Percentiles rank a stretch among this genome's conserved stretches.
These are phyloP conservation scores for Sitobion miscanthi DNA, from an alignment of 1,140 invertebrate genomes.

Conservation along the genomic window DNA sequence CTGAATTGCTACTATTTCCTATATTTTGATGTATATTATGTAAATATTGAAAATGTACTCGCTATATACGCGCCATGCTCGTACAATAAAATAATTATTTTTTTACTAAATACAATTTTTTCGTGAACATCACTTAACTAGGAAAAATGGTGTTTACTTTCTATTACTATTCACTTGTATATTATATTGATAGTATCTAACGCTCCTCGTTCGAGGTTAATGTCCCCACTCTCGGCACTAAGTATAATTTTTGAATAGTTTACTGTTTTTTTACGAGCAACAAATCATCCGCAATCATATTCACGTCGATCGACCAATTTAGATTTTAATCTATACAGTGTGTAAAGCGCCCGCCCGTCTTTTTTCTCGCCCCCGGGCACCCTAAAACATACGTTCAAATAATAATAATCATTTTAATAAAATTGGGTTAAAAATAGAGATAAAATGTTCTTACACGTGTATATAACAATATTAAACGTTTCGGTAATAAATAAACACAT, in stretches of 20 bases:
- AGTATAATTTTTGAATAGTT: conserved; percentile 19
- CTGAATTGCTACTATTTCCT: not conserved
- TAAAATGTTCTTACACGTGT: conserved; percentile 44
- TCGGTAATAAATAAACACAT: conserved; percentile 49
- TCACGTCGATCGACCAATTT: conserved; percentile 43
- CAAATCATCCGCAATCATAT: conserved; percentile 52
- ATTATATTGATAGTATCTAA: not conserved
- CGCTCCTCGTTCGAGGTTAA: not conserved
- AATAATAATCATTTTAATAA: conserved; percentile 24
- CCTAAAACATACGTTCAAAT: not conserved
- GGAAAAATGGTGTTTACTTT: not conserved
- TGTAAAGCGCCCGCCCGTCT: conserved; percentile 8
- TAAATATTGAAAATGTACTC: not conserved
- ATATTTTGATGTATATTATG: not conserved
- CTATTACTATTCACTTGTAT: not conserved
- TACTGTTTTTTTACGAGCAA: conserved; percentile 36
- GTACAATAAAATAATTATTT: not conserved
- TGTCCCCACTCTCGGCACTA: not conserved
- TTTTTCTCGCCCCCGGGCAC: not conserved
- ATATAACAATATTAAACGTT: conserved; percentile 45
- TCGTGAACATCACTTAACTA: not conserved
- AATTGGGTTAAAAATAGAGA: conserved; percentile 25
- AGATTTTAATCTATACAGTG: conserved; percentile 46
- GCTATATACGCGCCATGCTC: not conserved
- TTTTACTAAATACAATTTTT: not conserved